Conservation (phyloP, 2,797 vertebrate genomes). For the Ctenopoma multispine region DNA sequence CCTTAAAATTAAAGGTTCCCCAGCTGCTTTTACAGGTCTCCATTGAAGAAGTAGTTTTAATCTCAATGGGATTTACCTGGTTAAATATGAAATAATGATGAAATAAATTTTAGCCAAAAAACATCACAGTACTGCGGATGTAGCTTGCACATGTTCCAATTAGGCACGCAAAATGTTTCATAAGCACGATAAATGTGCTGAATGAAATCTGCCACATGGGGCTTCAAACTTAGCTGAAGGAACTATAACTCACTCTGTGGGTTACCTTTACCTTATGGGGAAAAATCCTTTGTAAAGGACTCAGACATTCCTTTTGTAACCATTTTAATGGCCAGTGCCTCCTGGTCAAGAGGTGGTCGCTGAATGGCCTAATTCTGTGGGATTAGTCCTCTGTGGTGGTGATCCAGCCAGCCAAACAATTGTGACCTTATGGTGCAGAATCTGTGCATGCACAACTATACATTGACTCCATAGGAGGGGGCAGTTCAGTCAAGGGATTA, state of each 20-base stretch:
- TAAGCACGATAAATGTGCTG: constrained; percentile 68
- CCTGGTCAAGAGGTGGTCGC: constrained; percentile 75
- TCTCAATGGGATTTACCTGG: too few relatives aligned
- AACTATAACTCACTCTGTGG: constrained; percentile 69
- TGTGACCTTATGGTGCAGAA: constrained; percentile 72
- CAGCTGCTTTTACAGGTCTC: constrained; percentile 28
- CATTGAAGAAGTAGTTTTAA: too few relatives aligned
- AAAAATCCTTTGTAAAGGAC: constrained; percentile 59
- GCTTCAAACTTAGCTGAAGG: constrained; percentile 55
- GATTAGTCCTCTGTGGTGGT: constrained; percentile 75
- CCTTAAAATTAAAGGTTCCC: constrained; percentile 37
- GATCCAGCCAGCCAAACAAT: constrained; percentile 73
- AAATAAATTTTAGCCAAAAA: background rate
- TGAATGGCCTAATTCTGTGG: constrained; percentile 78
- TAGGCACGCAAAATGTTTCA: constrained; percentile 72
- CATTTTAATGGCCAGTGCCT: constrained; percentile 77
- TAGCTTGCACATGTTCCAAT: constrained; percentile 63
- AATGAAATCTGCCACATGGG: constrained; percentile 55
- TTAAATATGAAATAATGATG: too few relatives aligned
- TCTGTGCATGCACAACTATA: constrained; percentile 62
- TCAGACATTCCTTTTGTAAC: constrained; percentile 80
- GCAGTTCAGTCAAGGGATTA: constrained; percentile 71
- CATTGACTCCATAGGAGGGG: constrained; percentile 67
- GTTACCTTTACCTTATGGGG: constrained; percentile 67
- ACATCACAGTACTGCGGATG: constrained; percentile 40